These are phyloP conservation scores for Adrianichthys oophorus DNA, from an alignment of 2,797 vertebrate species.

Conservation along the genomic window DNA sequence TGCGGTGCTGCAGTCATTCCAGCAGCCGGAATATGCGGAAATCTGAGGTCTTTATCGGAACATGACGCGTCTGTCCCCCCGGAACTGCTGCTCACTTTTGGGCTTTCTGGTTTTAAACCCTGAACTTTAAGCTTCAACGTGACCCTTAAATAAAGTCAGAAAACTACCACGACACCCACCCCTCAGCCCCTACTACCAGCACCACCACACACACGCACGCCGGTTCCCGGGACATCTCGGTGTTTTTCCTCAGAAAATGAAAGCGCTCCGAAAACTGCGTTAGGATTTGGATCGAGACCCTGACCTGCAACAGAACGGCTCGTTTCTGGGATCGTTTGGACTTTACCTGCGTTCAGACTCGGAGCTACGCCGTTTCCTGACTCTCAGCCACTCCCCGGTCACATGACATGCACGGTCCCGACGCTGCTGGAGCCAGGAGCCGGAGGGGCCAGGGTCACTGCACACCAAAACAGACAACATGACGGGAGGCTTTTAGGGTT, in stretches of 20 bases:
- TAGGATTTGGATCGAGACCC: background rate
- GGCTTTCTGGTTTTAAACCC: fast-evolving
- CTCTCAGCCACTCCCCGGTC: constrained; percentile 47
- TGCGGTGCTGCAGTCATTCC: background rate
- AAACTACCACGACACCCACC: no score
- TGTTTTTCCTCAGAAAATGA: fast-evolving
- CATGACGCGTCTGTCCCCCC: background rate
- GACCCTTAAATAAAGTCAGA: no score
- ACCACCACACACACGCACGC: no score
- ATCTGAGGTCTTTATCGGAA: constrained; percentile 14
- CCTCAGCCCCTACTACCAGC: no score
- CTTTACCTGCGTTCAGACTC: constrained; percentile 60
- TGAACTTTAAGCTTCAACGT: no score
- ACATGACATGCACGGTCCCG: constrained; percentile 39
- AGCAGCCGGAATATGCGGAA: constrained; percentile 46
- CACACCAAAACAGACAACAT: no score
- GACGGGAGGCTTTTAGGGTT: no score
- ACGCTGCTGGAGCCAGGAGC: no score
- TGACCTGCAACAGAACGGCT: background rate
- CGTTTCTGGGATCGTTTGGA: constrained; percentile 8
- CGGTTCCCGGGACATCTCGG: no score
- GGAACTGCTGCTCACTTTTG: fast-evolving
- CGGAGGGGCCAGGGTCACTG: no score
- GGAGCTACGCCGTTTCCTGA: constrained; percentile 49
- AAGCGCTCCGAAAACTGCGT: fast-evolving